Conservation (phyloP, 2,113 vertebrate species). For the Deroptyus accipitrinus region DNA sequence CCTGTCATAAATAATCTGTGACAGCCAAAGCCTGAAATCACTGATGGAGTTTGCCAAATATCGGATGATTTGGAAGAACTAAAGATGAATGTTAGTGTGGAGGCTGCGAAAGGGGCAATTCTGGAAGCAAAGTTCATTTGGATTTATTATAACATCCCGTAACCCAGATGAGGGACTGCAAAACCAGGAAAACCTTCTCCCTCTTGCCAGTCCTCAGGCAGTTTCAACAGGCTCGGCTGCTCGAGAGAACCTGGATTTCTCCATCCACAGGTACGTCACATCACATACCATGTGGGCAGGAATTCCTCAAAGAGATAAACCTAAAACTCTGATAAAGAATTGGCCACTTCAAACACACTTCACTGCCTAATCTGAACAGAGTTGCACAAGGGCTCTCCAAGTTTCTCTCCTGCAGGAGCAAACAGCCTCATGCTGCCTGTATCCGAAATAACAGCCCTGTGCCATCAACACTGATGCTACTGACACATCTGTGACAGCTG, state of each 20-base stretch:
- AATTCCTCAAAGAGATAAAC: background rate
- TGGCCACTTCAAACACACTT: background rate
- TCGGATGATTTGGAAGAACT: background rate
- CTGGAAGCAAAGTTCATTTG: constrained; percentile 47
- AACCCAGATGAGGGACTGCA: background rate
- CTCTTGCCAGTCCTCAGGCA: background rate
- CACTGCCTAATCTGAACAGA: background rate
- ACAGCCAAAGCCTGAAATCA: constrained; percentile 25
- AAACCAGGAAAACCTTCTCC: background rate
- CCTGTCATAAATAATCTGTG: background rate
- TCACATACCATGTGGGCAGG: accelerated
- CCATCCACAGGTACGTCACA: accelerated
- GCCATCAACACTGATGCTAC: background rate
- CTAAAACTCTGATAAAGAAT: background rate
- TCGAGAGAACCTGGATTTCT: background rate
- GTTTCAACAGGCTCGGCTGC: accelerated
- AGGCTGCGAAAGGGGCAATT: constrained; percentile 28
- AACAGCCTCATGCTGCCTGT: background rate
- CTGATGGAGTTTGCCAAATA: background rate
- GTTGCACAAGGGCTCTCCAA: background rate
- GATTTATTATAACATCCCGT: background rate
- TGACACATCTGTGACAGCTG: background rate
- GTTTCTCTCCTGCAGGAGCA: background rate
- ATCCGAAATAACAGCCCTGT: accelerated
- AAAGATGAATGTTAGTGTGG: background rate